Evolutionary conservation across 1,140 invertebrate genomes (phyloP).

Genomic region (Lasioglossum baleicum): DNA sequence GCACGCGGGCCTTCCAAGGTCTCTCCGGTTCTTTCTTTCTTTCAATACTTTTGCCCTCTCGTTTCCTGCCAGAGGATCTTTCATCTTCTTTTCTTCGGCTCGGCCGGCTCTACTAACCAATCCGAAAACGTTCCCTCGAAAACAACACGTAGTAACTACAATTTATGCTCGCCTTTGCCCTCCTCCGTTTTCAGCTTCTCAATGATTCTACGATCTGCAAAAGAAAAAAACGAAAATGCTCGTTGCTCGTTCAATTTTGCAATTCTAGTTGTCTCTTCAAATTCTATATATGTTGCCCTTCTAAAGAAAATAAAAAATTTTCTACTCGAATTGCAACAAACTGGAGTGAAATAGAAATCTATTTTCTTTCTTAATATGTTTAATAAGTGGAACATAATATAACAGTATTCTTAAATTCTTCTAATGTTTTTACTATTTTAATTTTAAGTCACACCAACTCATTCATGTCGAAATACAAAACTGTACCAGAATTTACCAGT

Average conservation of each 20-base stretch:
- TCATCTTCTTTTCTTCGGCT: slow-evolving; percentile 64
- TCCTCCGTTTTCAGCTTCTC: not conserved
- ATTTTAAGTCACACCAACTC: too few species aligned
- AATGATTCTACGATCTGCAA: not conserved
- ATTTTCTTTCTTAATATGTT: too few species aligned
- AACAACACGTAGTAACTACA: slow-evolving; percentile 69
- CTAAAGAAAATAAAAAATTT: too few species aligned
- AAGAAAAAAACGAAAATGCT: not conserved
- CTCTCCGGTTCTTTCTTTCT: slow-evolving; percentile 68
- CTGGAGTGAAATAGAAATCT: too few species aligned
- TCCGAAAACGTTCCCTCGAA: slow-evolving; percentile 69
- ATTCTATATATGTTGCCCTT: too few species aligned
- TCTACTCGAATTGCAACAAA: too few species aligned
- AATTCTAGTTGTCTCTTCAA: too few species aligned
- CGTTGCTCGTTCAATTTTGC: not conserved
- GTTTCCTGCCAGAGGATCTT: slow-evolving; percentile 64
- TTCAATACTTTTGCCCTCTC: slow-evolving; percentile 62
- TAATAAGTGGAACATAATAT: too few species aligned
- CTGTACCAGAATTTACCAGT: too few species aligned
- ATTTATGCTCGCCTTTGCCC: slow-evolving; percentile 27
- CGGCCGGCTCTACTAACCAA: slow-evolving; percentile 62
- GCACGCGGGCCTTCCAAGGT: slow-evolving; percentile 65
- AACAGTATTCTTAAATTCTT: too few species aligned
- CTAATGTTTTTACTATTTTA: too few species aligned
- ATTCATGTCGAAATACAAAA: too few species aligned